A percentile compares a stretch with the other conserved stretches of the same genome.
Conservation (phyloP, 2,888 invertebrate genomes). For the Stictocephala bisonia region DNA sequence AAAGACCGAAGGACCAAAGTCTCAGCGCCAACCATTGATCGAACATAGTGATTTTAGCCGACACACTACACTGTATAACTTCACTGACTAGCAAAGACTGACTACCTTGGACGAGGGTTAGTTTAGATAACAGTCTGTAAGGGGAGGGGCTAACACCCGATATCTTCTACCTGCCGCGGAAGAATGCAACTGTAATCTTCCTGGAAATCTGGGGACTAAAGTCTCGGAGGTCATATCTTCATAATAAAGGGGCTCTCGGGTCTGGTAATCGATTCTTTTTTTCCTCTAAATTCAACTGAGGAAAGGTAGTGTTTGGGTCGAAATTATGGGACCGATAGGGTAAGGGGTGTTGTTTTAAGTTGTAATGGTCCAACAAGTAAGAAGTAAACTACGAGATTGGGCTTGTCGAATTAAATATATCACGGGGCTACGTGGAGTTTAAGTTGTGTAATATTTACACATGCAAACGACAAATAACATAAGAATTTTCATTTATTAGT, state of each 20-base stretch:
- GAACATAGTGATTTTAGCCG: conserved; percentile 1
- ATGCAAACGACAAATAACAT: too few species aligned
- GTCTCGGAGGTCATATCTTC: conserved; percentile 4
- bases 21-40: conserved; percentile 17
- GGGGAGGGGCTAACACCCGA: neutral
- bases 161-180: neutral
- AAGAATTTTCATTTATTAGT: too few species aligned
- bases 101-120: neutral
- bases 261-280: conserved; percentile 16
- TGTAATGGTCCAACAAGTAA: too few species aligned
- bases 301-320: neutral
- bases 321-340: too few species aligned
- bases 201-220: conserved; percentile 10
- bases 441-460: too few species aligned
- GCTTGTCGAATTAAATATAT: too few species aligned
- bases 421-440: too few species aligned
- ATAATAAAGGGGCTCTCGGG: neutral
- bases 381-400: too few species aligned
- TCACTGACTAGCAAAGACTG: neutral
- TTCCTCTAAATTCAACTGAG: neutral
- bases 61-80: neutral
- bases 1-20: neutral
- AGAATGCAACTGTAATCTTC: neutral
- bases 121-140: neutral
- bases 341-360: too few species aligned